Evolutionary conservation across 35 echinoderm and acorn worm species (phyloP), one percentile per base, ranked within the genome.

Genomic region (Acanthaster planci): DNA sequence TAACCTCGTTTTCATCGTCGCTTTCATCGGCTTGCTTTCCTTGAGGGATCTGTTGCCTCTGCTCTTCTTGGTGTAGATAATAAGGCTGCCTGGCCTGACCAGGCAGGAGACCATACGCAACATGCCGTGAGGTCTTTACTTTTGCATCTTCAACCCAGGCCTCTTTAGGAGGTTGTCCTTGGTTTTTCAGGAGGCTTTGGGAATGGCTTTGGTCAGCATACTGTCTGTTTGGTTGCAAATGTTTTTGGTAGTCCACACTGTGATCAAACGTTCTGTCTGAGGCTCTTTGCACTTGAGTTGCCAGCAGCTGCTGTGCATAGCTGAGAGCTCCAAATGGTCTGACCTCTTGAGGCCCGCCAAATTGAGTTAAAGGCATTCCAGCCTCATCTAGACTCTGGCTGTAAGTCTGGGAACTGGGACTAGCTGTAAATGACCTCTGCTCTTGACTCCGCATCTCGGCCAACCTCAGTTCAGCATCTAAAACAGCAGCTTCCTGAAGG

Each of bases 241-340:
- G 19, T 29, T 72, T 72, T 14, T 72, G 30, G 34, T 26, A 72
- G 37, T 89, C 87, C 26, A 84, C 67, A 84, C 87, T 89, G 67
- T 89, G 87, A 50, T 89, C 87, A 84, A 89, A 89, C 35, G 87
- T 89, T 34, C 39, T 75, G 38, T 84, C 79, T 36, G 58, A 38
- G n/a, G 52, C 42, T 19, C 80, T 78, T 78, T 84, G 79, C 47
- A 84, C 37, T n/a, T 89, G 87, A 47, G 72, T 47, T 50, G 79
- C 82, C 50, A 89, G 18, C 47, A 89, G 51, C 31, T 89, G 60
- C 52, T 80, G 54, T 83, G 87, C 87, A 77, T 80, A 37, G 50
- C 82, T 80, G 68, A 89, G 83, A 52, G 87, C 87, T 38, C 87
- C 87, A 89, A 32, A 83, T 39, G 80, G 59, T 77, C 30, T 26